A percentile compares a stretch with the other conserved stretches of the same genome.
phyloP scores from a whole-genome alignment of 1,140 invertebrate genomes.

The Phortica variegata region DNA sequence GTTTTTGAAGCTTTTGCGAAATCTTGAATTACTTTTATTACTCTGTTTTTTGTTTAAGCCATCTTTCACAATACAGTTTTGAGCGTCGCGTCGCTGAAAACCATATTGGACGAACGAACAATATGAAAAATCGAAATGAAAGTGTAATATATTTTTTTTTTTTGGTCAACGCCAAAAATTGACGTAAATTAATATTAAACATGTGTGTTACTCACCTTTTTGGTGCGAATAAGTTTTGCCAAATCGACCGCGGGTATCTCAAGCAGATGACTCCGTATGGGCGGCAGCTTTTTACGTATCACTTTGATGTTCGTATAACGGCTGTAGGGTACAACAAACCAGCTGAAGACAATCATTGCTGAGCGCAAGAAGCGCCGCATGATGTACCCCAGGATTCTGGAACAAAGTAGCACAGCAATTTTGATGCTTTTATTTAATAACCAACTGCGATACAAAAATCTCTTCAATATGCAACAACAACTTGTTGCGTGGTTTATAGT shows the following conservation, averaged over 20 bases:
- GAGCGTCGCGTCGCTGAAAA: no score
- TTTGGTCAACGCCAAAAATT: no score
- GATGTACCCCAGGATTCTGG: slow-evolving; percentile 57
- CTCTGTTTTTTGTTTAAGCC: no score
- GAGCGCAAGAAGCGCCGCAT: slow-evolving; percentile 56
- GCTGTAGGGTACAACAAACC: slow-evolving; percentile 56
- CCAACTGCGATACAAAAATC: slow-evolving; percentile 12
- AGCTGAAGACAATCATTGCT: slow-evolving; percentile 57
- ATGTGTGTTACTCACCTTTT: slow-evolving; percentile 59
- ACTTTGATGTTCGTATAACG: slow-evolving; percentile 65
- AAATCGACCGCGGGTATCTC: slow-evolving; percentile 64
- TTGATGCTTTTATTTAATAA: slow-evolving; percentile 39
- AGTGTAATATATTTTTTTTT: no score
- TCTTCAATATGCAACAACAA: slow-evolving; percentile 9
- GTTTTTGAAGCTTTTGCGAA: no score
- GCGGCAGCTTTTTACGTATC: slow-evolving; percentile 62
- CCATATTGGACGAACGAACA: no score
- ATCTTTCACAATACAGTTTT: no score
- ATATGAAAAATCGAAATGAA: no score
- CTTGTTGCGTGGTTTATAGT: no score
- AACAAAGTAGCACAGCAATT: slow-evolving; percentile 58
- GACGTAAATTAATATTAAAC: no score
- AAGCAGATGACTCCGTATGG: slow-evolving; percentile 63
- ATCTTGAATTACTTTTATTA: no score
- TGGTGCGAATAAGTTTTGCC: slow-evolving; percentile 63